Base-by-base conservation (phyloP, 2,113 vertebrate species). In the Cryptotis parvus region DNA sequence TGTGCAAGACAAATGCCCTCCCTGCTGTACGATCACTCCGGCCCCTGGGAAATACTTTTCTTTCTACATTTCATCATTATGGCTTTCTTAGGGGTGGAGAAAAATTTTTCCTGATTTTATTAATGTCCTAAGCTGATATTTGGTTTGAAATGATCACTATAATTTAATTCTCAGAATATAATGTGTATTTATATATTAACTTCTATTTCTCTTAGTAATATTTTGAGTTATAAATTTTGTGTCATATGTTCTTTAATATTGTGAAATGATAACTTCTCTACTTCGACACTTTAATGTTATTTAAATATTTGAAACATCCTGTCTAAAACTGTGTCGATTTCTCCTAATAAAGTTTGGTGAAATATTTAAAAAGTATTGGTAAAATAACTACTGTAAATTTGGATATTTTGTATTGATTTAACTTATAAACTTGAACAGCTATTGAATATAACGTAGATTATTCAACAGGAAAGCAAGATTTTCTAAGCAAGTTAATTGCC, bases 281-380 rank as follows among this genome's bases (percentile, higher is more conserved):
- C 78, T 92, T 82, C 82, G 66, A 72, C 12, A 76, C 39, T 94
- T 91, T 91, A 84, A 65, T 85, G 1, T 78, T 84, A 75, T 69
- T 75, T 84, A 79, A 95, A 61, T 95, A 92, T 72, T 93, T 95
- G 41, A 43, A 68, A 78, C 11, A 24, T 0, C 27, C 2, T 85
- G 29, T 87, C 75, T 66, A 37, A 84, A 94, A 87, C 15, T 89
- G 22, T 78, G 45, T 83, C 70, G 18, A 55, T 94, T 84, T 86
- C 39, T 72, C 4, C 73, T 29, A 89, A 9, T 75, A 84, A 66
- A 87, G 24, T 20, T 58, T 58, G 55, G 20, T 58, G 55, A 58
- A 58, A 55, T 20, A 5, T 22, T 22, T 22, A 58, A 58, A 58
- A 58, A 22, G 55, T 84, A 78, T 86, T 91, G 11, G 24, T 78